Evolutionary conservation across 2,888 invertebrate genomes (phyloP), one percentile per base, ranked within the genome.

Genomic region (Tachystola acroxantha): DNA sequence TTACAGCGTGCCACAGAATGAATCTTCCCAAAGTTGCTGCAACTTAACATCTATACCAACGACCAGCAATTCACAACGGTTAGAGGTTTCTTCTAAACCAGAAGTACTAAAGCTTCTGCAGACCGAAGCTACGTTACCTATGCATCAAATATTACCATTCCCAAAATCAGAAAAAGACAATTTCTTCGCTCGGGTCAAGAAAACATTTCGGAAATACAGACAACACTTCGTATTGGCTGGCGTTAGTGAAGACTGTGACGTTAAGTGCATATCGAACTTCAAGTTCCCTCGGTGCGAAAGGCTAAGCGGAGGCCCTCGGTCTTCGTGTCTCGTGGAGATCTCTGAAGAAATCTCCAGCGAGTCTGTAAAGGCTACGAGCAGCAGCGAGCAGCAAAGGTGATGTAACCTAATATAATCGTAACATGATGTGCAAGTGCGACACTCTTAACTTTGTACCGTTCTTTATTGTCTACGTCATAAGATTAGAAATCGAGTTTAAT

Each of bases 121-220:
- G 26, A 32, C 27, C n/a, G 40, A 53, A 7, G 43, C 40, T 24
- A 41, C 52, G 10, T 48, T 84, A 11, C 65, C 77, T 4, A 79
- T 84, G 70, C 61, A 70, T 29, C 74, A 81, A 65, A 61, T 85
- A n/a, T 49, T 85, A 30, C 80, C 81, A 1, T 81, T 72, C 42
- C 84, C 84, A 2, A 82, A 78, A 50, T 60, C 73, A 1, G 70
- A 47, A 30, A 76, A 58, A 34, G 55, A 64, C 12, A 57, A 63
- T 36, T 69, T 80, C 33, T 57, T 80, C 2, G 45, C 58, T 10
- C 67, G 74, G 13, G 39, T 85, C 7, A 64, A 53, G 39, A 71
- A 71, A 24, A 63, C 65, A 7, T 67, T 81, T 34, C 60, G 63
- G 16, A 76, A 65, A 39, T 64, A 53, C 40, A 63, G 55, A 10